These are phyloP conservation scores for Alviniconcha strummeri DNA, from an alignment of 2,888 invertebrate genomes.

Conservation along the genomic window DNA sequence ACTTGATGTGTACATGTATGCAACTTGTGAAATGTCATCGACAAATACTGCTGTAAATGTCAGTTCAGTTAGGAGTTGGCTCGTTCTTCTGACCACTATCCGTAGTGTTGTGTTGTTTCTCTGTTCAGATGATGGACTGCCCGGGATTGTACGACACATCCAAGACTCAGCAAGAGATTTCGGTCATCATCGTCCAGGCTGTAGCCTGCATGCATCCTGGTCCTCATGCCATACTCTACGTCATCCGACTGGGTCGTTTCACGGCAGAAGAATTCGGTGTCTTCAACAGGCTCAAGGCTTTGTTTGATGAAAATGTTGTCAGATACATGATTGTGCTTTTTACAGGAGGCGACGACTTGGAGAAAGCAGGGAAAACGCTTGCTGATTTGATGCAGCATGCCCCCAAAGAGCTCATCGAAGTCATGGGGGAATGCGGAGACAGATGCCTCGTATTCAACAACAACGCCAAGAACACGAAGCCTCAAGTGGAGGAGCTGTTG, in stretches of 20 bases:
- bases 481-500: neutral
- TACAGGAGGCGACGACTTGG: constrained; percentile 9
- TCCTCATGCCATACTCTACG: constrained; percentile 26
- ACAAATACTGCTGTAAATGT: too few relatives aligned
- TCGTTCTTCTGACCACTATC: neutral
- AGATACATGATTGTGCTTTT: constrained; percentile 11
- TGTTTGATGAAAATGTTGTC: constrained; percentile 8
- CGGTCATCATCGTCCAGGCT: constrained; percentile 13
- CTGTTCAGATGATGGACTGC: constrained; percentile 17
- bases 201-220: constrained; percentile 29
- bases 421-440: neutral
- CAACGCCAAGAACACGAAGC: neutral
- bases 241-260: constrained; percentile 23
- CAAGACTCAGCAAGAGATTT: neutral
- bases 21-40: too few relatives aligned
- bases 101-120: neutral
- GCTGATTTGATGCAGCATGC: neutral
- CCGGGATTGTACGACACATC: constrained; percentile 29
- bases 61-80: neutral
- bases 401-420: neutral
- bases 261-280: constrained; percentile 7
- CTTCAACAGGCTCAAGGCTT: constrained; percentile 17
- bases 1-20: too few relatives aligned
- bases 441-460: constrained; percentile 24
- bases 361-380: neutral